Evolutionary conservation across 2,888 invertebrate genomes (phyloP).

Genomic region (Drosophila pegasa): DNA sequence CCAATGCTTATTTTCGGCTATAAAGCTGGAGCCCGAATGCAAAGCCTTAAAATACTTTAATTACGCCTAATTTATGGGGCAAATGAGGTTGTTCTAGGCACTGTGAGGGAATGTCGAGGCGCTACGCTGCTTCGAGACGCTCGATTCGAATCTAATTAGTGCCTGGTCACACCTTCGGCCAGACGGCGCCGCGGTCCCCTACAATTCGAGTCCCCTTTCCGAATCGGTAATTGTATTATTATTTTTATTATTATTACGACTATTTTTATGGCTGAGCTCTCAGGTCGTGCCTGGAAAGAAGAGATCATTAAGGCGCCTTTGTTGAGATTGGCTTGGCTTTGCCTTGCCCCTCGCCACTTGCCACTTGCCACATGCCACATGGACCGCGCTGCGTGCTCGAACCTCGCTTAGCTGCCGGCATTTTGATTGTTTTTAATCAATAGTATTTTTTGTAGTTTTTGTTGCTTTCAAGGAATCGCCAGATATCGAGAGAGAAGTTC

Average conservation of each 20-base stretch:
- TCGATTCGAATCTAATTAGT: slow-evolving; percentile 61
- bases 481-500: slow-evolving; percentile 27
- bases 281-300: slow-evolving; percentile 24
- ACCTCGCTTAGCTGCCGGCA: slow-evolving; percentile 48
- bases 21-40: slow-evolving; percentile 58
- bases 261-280: slow-evolving; percentile 43
- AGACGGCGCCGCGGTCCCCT: slow-evolving; percentile 30
- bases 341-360: slow-evolving; percentile 10
- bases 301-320: slow-evolving; percentile 51
- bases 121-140: slow-evolving; percentile 13
- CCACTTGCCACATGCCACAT: slow-evolving; percentile 12
- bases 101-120: neutral
- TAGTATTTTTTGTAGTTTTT: slow-evolving; percentile 14
- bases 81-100: slow-evolving; percentile 18
- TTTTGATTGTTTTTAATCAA: slow-evolving; percentile 56
- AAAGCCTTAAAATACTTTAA: slow-evolving; percentile 75
- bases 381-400: neutral
- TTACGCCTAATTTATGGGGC: slow-evolving; percentile 72
- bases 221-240: slow-evolving; percentile 57
- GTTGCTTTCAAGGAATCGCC: slow-evolving; percentile 42
- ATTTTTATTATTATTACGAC: slow-evolving; percentile 60
- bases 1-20: slow-evolving; percentile 62
- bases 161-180: slow-evolving; percentile 58
- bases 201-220: slow-evolving; percentile 25
- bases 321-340: slow-evolving; percentile 44